Evolutionary conservation across 2,113 vertebrate genomes (phyloP).

Genomic region (Serilophus lunatus): DNA sequence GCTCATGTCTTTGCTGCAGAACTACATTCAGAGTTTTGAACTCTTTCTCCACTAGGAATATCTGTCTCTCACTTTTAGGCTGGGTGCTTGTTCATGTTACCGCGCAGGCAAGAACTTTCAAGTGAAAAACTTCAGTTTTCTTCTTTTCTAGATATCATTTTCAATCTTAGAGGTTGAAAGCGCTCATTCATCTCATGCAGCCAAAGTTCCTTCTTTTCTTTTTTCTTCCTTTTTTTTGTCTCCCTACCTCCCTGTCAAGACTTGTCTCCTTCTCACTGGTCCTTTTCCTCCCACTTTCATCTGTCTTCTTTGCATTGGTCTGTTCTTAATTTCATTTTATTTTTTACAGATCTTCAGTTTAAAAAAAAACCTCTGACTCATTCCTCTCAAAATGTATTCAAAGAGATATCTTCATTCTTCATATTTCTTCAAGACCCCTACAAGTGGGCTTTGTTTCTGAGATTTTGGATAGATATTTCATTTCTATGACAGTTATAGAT

Average conservation of each 20-base stretch:
- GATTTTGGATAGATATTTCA: constrained; percentile 69
- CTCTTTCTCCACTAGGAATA: background rate
- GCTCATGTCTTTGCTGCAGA: background rate
- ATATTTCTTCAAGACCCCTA: constrained; percentile 39
- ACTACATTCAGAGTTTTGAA: background rate
- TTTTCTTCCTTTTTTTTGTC: background rate
- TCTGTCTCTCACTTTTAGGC: background rate
- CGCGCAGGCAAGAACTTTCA: background rate
- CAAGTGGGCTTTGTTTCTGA: constrained; percentile 35
- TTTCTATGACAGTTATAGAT: constrained; percentile 66
- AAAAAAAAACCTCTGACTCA: constrained; percentile 39
- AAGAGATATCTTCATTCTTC: constrained; percentile 48
- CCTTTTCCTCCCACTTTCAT: constrained; percentile 20
- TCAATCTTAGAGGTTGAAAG: background rate
- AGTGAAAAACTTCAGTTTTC: background rate
- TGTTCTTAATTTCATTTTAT: constrained; percentile 45
- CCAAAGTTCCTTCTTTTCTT: background rate
- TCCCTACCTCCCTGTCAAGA: background rate
- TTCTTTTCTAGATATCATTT: background rate
- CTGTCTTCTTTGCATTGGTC: background rate
- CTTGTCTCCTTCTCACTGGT: background rate
- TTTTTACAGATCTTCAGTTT: background rate
- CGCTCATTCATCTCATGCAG: background rate
- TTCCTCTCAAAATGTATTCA: constrained; percentile 40
- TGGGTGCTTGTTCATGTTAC: background rate